phyloP scores from a whole-genome alignment of 2,888 invertebrate genomes.

The Himalopsyche japonica region DNA sequence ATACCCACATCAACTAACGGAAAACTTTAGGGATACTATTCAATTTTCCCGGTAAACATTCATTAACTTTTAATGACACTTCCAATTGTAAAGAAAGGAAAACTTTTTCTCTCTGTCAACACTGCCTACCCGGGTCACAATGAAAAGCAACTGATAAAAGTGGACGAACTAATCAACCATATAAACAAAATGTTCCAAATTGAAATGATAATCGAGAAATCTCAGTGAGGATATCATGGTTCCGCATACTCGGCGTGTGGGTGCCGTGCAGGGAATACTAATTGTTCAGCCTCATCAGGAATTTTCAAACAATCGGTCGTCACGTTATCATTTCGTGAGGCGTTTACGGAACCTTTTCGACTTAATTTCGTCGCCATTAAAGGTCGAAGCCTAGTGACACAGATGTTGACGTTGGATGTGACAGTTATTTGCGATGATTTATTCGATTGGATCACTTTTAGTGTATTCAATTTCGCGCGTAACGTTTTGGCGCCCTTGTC shows the following conservation, averaged over 20 bases:
- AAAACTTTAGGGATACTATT: too few relatives aligned
- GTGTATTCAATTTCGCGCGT: background rate
- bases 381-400: conserved; percentile 30
- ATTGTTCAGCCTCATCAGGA: conserved; percentile 16
- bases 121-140: background rate
- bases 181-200: conserved; percentile 19
- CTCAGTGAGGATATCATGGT: conserved; percentile 8
- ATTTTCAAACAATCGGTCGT: conserved; percentile 17
- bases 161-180: conserved; percentile 19
- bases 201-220: conserved; percentile 15
- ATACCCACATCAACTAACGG: too few relatives aligned
- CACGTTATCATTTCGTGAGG: background rate
- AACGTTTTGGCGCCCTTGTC: background rate
- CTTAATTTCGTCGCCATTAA: conserved; percentile 7
- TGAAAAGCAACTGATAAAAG: background rate
- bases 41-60: too few relatives aligned
- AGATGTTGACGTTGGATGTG: background rate
- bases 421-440: conserved; percentile 17
- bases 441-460: conserved; percentile 4
- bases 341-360: conserved; percentile 12
- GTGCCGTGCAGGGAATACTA: conserved; percentile 27
- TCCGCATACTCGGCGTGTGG: conserved; percentile 18
- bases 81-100: background rate
- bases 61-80: too few relatives aligned
- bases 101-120: background rate